Evolutionary conservation across 1,140 invertebrate genomes (phyloP), one percentile per base, ranked within the genome.

Genomic region (Euglossa dilemma): DNA sequence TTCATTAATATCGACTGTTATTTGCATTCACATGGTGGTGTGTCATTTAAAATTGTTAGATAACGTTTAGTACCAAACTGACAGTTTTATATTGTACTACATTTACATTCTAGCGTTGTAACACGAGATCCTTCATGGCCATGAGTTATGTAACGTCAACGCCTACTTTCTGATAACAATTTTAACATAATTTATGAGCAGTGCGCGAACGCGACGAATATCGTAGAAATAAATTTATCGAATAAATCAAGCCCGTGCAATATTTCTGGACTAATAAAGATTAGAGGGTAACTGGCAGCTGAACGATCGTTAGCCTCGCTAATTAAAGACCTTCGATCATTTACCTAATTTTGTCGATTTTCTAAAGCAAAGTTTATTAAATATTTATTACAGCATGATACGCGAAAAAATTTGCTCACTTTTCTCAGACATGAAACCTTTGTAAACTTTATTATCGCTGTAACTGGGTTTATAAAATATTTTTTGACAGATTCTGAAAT

Each of bases 71-170:
- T 16, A 36, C 0, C 47, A 12, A 54, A 66, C 12, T 54, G 61
- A 77, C 47, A 28, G 61, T 12, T 66, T 77, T 66, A 66, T 54
- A 77, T 66, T 66, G 36, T 36, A 2, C 3, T 8, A 43, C 23
- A 76, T 76, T 64, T 66, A 64, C 61, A 61, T 54, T 50, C n/a
- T 14, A 3, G n/a, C 23, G 57, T 75, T 66, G 28, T 43, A 54
- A 43, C 45, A 25, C 47, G 61, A 66, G 61, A 77, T 77, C 47
- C 54, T 28, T 52, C 36, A 54, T 50, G 47, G 4, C 20, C 16
- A 12, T 66, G 47, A 77, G 61, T 77, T 77, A 54, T 66, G 61
- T 20, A 54, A 66, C 59, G 43, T 64, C 25, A 63, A 64, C 73
- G 57, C 59, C 45, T 75, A 50, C 23, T 25, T 28, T 64, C 25